Percentiles rank a stretch among this genome's conserved stretches.
Conservation (phyloP, 2,888 invertebrate genomes). For the Drosophila rubida region DNA sequence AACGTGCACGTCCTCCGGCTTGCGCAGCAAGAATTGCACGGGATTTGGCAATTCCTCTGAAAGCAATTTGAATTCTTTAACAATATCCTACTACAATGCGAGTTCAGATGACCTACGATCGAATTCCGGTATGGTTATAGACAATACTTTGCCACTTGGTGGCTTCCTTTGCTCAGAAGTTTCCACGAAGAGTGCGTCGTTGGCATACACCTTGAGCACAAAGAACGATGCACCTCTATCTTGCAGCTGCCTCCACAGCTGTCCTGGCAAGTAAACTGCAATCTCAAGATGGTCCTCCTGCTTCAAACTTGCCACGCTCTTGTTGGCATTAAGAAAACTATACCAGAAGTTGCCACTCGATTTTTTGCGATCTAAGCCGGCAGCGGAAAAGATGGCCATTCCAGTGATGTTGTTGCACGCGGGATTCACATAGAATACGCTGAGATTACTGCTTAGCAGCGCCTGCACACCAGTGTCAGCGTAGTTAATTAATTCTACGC, state of each 20-base stretch:
- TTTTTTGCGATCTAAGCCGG: constrained; percentile 6
- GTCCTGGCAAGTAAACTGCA: constrained; percentile 86
- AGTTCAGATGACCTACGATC: background rate
- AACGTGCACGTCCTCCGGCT: constrained; percentile 26
- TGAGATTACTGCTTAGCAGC: constrained; percentile 74
- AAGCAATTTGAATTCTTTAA: no score
- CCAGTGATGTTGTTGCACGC: constrained; percentile 79
- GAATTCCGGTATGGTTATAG: background rate
- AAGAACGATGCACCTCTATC: constrained; percentile 82
- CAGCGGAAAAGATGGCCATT: constrained; percentile 72
- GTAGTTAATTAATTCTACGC: constrained; percentile 44
- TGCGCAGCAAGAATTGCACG: constrained; percentile 85
- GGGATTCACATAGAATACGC: constrained; percentile 83
- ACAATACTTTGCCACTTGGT: background rate
- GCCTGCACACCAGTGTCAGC: constrained; percentile 72
- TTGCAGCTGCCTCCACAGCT: constrained; percentile 79
- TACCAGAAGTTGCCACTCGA: constrained; percentile 66
- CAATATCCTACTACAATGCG: no score
- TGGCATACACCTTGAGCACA: constrained; percentile 86
- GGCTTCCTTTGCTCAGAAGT: background rate
- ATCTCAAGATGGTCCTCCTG: constrained; percentile 85
- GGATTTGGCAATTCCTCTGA: constrained; percentile 85
- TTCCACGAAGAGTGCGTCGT: constrained; percentile 84
- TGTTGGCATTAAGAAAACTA: constrained; percentile 84
- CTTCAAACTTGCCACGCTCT: constrained; percentile 83